Percentiles rank a stretch among this genome's conserved stretches.
phyloP scores from a whole-genome alignment of 2,113 vertebrate species.

The Triplophysa rosa region DNA sequence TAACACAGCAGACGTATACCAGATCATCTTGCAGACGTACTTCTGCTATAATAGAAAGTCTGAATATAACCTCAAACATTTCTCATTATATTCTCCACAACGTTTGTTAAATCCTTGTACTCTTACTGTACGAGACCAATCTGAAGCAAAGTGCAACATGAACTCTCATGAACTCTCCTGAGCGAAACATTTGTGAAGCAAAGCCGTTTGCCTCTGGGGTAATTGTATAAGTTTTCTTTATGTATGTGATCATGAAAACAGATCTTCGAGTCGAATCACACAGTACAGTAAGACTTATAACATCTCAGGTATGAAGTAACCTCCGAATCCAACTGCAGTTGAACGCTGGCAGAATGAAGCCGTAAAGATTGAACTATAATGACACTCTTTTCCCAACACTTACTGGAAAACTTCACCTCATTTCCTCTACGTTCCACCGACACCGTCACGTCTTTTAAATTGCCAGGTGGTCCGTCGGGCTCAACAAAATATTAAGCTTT shows the following conservation, averaged over 20 bases:
- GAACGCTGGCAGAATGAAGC: neutral
- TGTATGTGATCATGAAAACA: neutral
- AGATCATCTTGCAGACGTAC: too few species aligned
- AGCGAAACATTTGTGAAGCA: too few species aligned
- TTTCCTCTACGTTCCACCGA: neutral
- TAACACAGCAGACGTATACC: too few species aligned
- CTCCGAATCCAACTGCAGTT: neutral
- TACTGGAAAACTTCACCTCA: conserved; percentile 26
- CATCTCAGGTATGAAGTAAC: neutral
- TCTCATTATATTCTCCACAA: too few species aligned
- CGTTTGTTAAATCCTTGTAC: too few species aligned
- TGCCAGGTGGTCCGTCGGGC: neutral
- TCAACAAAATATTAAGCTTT: neutral
- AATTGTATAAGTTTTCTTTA: neutral
- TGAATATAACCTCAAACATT: too few species aligned
- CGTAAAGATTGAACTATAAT: conserved; percentile 25
- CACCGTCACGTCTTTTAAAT: neutral
- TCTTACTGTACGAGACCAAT: too few species aligned
- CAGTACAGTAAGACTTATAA: too few species aligned
- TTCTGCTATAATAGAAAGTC: too few species aligned
- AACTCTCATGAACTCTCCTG: too few species aligned
- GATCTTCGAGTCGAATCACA: neutral
- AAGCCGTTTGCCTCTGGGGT: too few species aligned
- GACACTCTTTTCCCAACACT: conserved; percentile 7
- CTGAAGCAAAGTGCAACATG: too few species aligned